Percentiles rank a stretch among this genome's conserved stretches.
phyloP scores from a whole-genome alignment of 2,797 vertebrate genomes.

The Ptychobarbus kaznakovi region DNA sequence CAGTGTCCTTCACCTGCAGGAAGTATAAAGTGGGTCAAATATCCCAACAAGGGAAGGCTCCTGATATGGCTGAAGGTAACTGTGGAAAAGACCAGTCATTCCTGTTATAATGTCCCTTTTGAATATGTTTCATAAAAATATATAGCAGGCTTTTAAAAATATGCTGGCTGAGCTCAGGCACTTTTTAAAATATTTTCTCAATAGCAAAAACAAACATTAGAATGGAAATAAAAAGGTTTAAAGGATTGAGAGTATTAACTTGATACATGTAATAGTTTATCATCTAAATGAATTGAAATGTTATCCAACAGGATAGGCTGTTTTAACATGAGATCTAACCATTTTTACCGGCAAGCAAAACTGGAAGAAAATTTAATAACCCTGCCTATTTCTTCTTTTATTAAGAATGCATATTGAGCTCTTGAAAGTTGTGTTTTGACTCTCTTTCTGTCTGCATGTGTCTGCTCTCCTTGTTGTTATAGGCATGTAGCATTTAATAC shows the following conservation, averaged over 20 bases:
- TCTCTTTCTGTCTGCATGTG: constrained; percentile 58
- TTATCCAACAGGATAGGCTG: background rate
- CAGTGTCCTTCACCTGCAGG: constrained; percentile 65
- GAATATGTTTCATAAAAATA: background rate
- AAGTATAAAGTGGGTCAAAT: constrained; percentile 61
- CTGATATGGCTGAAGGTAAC: constrained; percentile 83
- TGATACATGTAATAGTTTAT: background rate
- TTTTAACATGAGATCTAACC: background rate
- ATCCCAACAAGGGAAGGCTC: constrained; percentile 64
- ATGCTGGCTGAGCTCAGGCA: background rate
- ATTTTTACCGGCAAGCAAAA: constrained; percentile 85
- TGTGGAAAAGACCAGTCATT: background rate
- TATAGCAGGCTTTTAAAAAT: background rate
- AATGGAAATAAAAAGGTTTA: background rate
- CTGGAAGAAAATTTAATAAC: background rate
- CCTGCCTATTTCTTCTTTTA: constrained; percentile 19
- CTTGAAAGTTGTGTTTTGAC: background rate
- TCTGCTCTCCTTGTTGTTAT: background rate
- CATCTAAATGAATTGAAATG: no score
- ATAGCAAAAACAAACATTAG: no score
- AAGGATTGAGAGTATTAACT: background rate
- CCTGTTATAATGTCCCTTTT: background rate
- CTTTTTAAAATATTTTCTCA: background rate
- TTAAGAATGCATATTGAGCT: constrained; percentile 16
- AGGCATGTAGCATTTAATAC: background rate